Base-by-base conservation (phyloP, 2,113 vertebrate species). In the Lucifuga dentata region DNA sequence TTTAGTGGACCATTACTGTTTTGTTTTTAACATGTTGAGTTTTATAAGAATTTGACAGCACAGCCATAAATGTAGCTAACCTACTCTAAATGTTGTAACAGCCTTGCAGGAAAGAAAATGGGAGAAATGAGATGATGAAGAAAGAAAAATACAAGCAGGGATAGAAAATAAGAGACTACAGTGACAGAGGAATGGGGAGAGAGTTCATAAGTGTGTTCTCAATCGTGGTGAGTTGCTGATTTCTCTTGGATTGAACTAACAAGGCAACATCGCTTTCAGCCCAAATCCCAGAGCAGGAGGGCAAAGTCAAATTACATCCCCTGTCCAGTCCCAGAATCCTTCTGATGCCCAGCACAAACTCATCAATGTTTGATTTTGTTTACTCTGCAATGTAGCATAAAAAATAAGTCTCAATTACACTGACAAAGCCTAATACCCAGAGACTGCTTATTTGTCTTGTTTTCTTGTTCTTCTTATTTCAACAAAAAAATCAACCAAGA, bases 301-400 rank as follows among this genome's bases (percentile, higher is more conserved):
- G 50, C 39, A 64, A 76, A 81, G 44, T 61, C 29, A 75, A 76
- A 87, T 88, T 80, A 84, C 55, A 67, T 20, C 49, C 62, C 58
- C 13, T 62, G 66, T 76, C 67, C 45, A 70, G 39, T 65, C 66
- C 63, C 67, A 68, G 60, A 74, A 59, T 68, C 55, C 56, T 50
- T 73, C 73, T 76, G 64, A 70, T 71, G 55, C 72, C 76, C 62
- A 76, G 73, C 66, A 76, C 73, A 72, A 70, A 86, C 80, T 75
- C 76, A 88, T 86, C 73, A 85, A 89, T 87, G 72, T 87, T 88
- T 87, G 49, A 89, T 82, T 81, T 75, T 89, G 85, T 88, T 87
- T 87, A 84, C 75, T 59, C 65, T 46, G 62, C 39, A 73, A 43
- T 49, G 35, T 16, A 39, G 53, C 46, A 76, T 79, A 68, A 80